Conservation (phyloP, 2,113 vertebrate genomes). For the Hippocampus guttulatus region DNA sequence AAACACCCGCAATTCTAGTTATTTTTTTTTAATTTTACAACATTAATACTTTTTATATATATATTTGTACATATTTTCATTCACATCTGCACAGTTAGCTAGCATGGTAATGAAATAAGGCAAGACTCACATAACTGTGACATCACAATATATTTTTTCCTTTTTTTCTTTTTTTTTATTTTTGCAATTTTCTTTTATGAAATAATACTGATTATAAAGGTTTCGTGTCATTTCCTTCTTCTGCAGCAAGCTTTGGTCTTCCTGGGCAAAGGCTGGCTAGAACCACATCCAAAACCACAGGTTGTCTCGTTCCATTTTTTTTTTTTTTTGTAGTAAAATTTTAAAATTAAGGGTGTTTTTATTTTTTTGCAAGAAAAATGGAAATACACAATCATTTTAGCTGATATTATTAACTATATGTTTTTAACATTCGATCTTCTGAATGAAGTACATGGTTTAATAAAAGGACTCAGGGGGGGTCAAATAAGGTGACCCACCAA, state of each 20-base stretch:
- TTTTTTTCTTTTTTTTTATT: slow-evolving; percentile 50
- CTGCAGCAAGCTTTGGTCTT: slow-evolving; percentile 86
- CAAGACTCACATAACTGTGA: slow-evolving; percentile 85
- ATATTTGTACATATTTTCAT: slow-evolving; percentile 79
- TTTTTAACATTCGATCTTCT: slow-evolving; percentile 58
- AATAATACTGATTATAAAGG: slow-evolving; percentile 81
- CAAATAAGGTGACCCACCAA: slow-evolving; percentile 39
- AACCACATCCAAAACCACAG: slow-evolving; percentile 58
- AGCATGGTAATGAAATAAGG: slow-evolving; percentile 87
- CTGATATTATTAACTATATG: slow-evolving; percentile 44
- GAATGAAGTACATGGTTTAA: slow-evolving; percentile 64
- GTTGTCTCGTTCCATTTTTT: slow-evolving; percentile 51
- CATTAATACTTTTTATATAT: slow-evolving; percentile 86
- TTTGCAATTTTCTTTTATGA: not conserved
- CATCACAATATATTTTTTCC: slow-evolving; percentile 69
- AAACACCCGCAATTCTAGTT: slow-evolving; percentile 84
- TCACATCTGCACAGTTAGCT: slow-evolving; percentile 86
- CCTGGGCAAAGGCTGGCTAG: slow-evolving; percentile 65
- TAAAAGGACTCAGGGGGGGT: slow-evolving; percentile 33
- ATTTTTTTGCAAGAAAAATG: slow-evolving; percentile 18
- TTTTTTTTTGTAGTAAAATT: slow-evolving; percentile 38
- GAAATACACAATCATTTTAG: slow-evolving; percentile 47
- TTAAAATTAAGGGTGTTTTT: slow-evolving; percentile 12
- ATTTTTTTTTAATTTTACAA: slow-evolving; percentile 75
- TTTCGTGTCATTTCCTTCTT: slow-evolving; percentile 69